Percentiles rank a stretch among this genome's conserved stretches.
These are phyloP conservation scores for Drosophila limbata DNA, from an alignment of 2,888 invertebrate species.

Conservation along the genomic window DNA sequence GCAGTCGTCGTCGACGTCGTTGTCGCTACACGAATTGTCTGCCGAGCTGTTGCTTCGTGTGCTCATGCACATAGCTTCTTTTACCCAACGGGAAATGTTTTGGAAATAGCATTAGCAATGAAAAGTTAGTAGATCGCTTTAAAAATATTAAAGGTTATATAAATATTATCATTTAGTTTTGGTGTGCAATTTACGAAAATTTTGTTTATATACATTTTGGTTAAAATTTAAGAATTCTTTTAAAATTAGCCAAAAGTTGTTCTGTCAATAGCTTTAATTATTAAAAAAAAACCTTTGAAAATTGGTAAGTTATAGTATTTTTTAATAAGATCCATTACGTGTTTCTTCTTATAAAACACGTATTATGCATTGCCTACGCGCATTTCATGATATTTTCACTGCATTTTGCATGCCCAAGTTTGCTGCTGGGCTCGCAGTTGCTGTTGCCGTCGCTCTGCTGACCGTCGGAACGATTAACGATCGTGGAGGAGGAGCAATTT, in stretches of 20 bases:
- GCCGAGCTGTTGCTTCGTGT: slow-evolving; percentile 29
- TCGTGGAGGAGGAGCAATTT: slow-evolving; percentile 64
- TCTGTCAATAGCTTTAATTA: too few relatives aligned
- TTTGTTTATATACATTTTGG: neutral
- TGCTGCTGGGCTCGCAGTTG: slow-evolving; percentile 39
- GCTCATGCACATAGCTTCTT: slow-evolving; percentile 9
- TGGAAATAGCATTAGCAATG: neutral
- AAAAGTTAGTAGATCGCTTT: neutral
- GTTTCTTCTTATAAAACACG: neutral
- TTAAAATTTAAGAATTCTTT: too few relatives aligned
- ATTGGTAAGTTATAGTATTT: too few relatives aligned
- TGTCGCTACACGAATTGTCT: slow-evolving; percentile 24
- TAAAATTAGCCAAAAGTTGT: too few relatives aligned
- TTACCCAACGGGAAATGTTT: slow-evolving; percentile 7
- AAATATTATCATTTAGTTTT: neutral
- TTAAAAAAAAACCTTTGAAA: too few relatives aligned
- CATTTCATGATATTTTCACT: slow-evolving; percentile 8
- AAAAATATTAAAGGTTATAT: neutral
- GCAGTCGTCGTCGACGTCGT: slow-evolving; percentile 29
- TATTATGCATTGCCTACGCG: neutral
- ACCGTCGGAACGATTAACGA: slow-evolving; percentile 33
- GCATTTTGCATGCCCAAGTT: slow-evolving; percentile 14
- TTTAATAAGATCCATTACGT: too few relatives aligned
- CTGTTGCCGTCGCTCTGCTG: slow-evolving; percentile 42
- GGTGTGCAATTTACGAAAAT: neutral